phyloP scores from a whole-genome alignment of 2,888 invertebrate genomes.

The Tinea trinotella region DNA sequence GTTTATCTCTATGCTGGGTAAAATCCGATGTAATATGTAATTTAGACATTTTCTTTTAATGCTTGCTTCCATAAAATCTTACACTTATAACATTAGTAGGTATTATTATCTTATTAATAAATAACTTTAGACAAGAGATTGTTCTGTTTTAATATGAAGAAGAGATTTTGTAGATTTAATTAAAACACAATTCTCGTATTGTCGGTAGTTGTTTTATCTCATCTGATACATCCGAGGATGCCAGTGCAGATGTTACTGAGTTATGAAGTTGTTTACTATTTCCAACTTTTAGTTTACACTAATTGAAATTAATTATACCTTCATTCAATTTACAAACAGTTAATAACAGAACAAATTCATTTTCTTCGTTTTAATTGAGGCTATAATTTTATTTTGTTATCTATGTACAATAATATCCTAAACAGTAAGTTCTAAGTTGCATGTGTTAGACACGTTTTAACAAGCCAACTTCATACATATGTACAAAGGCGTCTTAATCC shows the following conservation, averaged over 20 bases:
- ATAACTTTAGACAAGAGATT: not conserved
- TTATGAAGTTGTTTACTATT: constrained; percentile 22
- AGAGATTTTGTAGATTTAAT: constrained; percentile 21
- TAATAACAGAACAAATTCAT: no score
- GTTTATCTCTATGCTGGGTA: no score
- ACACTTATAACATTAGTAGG: no score
- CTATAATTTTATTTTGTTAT: not conserved
- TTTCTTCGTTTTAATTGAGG: not conserved
- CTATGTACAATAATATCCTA: not conserved
- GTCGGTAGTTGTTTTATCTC: constrained; percentile 8
- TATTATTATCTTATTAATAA: not conserved
- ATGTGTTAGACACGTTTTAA: constrained; percentile 32
- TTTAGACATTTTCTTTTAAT: no score
- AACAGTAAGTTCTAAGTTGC: constrained; percentile 5
- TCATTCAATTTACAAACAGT: constrained; percentile 2
- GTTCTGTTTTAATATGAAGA: not conserved
- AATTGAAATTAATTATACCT: not conserved
- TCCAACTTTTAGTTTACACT: not conserved
- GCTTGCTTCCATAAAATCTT: no score
- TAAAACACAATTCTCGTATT: constrained; percentile 21
- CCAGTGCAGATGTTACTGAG: constrained; percentile 28
- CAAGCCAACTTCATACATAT: constrained; percentile 55
- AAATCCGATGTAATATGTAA: no score
- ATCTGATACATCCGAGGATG: constrained; percentile 1
- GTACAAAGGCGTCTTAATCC: constrained; percentile 44